Base-by-base conservation (phyloP, 2,797 vertebrate genomes). In the Salmo trutta region DNA sequence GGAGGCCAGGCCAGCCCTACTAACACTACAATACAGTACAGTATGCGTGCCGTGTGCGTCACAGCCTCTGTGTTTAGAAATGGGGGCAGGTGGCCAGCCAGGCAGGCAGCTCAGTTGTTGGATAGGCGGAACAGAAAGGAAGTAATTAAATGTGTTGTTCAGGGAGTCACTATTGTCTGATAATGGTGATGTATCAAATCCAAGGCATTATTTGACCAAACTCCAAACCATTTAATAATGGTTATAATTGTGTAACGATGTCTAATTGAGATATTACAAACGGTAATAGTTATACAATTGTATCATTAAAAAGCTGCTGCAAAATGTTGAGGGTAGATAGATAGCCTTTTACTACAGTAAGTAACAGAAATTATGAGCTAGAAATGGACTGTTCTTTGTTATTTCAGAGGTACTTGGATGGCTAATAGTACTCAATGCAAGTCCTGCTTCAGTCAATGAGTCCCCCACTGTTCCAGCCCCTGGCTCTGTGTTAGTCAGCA, bases 51-150 rank as follows among this genome's bases (percentile, higher is more conserved):
- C 75, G 73, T 82, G 80, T 94, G 90, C 82, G 78, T 93, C 89
- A 93, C 77, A 78, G 77, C n/a, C 59, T 81, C 83, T 83, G 80
- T 88, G 87, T 92, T 92, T 88, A 91, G 88, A 93, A 89, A 88
- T 85, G 83, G 81, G 79, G 90, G 86, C 82, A 88, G 75, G 71
- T 33, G 78, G 90, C 88, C 88, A 93, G 36, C 6, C 36, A 36
- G 6, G 41, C 5, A 4, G 73, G 77, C 56, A 59, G 5, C 56
- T 21, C 76, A 84, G 79, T 92, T 91, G 87, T 41, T 41, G 41
- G 8, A 41, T 8, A 41, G 41, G 41, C 8, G 10, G 41, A 41
- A 41, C 41, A 41, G 36, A 41, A 41, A 41, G 7, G 36, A 41
- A 41, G 36, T 8, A 41, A 41, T 41, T 41, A 8, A 41, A 41